These are phyloP conservation scores for Drosophila triauraria DNA, from an alignment of 1,140 invertebrate species.

Conservation along the genomic window DNA sequence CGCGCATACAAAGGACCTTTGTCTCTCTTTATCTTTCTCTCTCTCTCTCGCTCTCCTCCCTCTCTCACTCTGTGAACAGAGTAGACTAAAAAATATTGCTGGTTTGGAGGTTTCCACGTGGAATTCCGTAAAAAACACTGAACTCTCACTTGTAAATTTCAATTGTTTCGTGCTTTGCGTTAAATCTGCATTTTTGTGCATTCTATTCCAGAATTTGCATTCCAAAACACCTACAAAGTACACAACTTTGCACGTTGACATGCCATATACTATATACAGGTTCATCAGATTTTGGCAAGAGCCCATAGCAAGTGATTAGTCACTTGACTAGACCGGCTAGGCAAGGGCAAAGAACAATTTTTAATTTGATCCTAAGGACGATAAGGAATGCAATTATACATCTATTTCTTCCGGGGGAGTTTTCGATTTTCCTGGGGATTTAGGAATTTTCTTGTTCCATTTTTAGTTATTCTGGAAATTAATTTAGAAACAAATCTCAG, in stretches of 20 bases:
- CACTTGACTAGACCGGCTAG: constrained; percentile 2
- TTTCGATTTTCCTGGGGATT: not conserved
- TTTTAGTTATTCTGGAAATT: too few species aligned
- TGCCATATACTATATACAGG: not conserved
- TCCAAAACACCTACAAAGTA: constrained; percentile 40
- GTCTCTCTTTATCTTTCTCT: constrained; percentile 18
- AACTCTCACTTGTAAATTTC: constrained; percentile 46
- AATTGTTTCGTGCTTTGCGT: constrained; percentile 25
- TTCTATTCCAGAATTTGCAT: constrained; percentile 25
- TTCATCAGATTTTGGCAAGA: constrained; percentile 47
- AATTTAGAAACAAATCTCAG: too few species aligned
- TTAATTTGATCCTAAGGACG: constrained; percentile 16
- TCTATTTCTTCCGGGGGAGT: not conserved
- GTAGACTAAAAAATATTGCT: not conserved
- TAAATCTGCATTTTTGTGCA: constrained; percentile 62
- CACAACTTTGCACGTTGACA: constrained; percentile 49
- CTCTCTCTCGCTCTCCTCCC: not conserved
- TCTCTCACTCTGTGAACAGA: constrained; percentile 6
- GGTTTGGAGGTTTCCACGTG: constrained; percentile 57
- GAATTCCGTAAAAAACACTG: constrained; percentile 39
- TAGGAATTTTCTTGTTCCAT: too few species aligned
- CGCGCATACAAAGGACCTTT: constrained; percentile 29
- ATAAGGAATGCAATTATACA: not conserved
- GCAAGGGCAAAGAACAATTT: constrained; percentile 25
- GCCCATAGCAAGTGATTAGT: constrained; percentile 30